Percentiles rank a stretch among this genome's conserved stretches.
Conservation (phyloP, 2,113 vertebrate genomes). For the Istiophorus platypterus region DNA sequence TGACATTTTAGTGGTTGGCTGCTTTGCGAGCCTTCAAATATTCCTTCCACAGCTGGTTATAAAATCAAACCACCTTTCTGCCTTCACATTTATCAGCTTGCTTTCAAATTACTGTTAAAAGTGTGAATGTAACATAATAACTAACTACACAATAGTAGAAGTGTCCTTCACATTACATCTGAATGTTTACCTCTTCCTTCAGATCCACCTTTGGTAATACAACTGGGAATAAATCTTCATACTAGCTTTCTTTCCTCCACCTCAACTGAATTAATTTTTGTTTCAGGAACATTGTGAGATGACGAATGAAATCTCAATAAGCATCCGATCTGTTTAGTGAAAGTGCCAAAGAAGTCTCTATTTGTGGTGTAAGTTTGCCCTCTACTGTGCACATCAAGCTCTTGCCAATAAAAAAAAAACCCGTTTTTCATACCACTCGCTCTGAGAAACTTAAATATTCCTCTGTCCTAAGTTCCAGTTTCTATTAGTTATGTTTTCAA, state of each 20-base stretch:
- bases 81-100: slow-evolving; percentile 30
- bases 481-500: slow-evolving; percentile 1
- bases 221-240: neutral
- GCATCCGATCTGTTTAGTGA: neutral
- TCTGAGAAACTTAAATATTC: slow-evolving; percentile 5
- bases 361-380: slow-evolving; percentile 52
- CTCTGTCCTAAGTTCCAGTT: neutral
- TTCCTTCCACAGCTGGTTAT: slow-evolving; percentile 12
- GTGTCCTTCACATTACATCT: slow-evolving; percentile 15
- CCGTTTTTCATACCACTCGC: neutral
- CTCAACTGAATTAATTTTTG: slow-evolving; percentile 4
- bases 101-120: slow-evolving; percentile 33
- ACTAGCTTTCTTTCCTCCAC: neutral
- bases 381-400: slow-evolving; percentile 53
- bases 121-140: slow-evolving; percentile 2
- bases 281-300: slow-evolving; percentile 9
- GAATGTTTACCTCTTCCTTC: slow-evolving; percentile 3
- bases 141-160: slow-evolving; percentile 2
- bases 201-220: neutral
- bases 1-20: slow-evolving; percentile 24
- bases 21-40: slow-evolving; percentile 6
- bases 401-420: neutral
- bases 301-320: slow-evolving; percentile 11
- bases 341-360: neutral
- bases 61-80: neutral